A percentile compares a stretch with the other conserved stretches of the same genome.
Conservation (phyloP, 2,888 invertebrate genomes). For the Galeruca laticollis region DNA sequence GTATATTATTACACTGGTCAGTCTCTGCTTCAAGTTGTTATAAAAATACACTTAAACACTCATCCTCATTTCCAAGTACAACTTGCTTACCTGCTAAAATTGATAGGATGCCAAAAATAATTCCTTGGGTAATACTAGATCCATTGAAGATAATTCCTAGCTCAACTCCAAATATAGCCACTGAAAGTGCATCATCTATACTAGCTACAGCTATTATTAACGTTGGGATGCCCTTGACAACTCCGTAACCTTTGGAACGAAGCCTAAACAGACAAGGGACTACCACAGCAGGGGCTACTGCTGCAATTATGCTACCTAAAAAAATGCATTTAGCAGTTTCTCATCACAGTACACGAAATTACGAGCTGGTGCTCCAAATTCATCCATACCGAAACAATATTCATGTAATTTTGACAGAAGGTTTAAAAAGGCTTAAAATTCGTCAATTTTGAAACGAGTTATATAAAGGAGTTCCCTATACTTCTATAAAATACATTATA, state of each 20-base stretch:
- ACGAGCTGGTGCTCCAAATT: no score
- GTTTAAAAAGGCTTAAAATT: no score
- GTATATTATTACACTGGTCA: no score
- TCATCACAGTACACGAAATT: no score
- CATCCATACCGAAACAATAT: no score
- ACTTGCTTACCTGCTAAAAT: constrained; percentile 74
- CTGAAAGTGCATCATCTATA: constrained; percentile 95
- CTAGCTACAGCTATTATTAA: constrained; percentile 95
- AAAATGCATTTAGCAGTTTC: constrained; percentile 10
- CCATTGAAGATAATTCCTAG: constrained; percentile 88
- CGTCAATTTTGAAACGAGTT: no score
- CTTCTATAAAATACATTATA: no score
- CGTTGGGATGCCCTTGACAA: constrained; percentile 95
- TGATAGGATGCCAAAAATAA: constrained; percentile 83
- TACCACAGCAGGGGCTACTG: constrained; percentile 96
- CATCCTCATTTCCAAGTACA: background rate
- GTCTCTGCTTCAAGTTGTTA: no score
- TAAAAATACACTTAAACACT: background rate
- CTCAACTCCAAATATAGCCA: constrained; percentile 92
- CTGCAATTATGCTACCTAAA: constrained; percentile 81
- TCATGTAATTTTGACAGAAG: no score
- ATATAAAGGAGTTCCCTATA: no score
- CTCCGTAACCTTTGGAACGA: constrained; percentile 88
- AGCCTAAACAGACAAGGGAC: constrained; percentile 92
- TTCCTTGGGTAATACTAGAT: constrained; percentile 77